Evolutionary conservation across 2,888 invertebrate species (phyloP), one percentile per base, ranked within the genome.

Genomic region (Yponomeuta plumbellus): DNA sequence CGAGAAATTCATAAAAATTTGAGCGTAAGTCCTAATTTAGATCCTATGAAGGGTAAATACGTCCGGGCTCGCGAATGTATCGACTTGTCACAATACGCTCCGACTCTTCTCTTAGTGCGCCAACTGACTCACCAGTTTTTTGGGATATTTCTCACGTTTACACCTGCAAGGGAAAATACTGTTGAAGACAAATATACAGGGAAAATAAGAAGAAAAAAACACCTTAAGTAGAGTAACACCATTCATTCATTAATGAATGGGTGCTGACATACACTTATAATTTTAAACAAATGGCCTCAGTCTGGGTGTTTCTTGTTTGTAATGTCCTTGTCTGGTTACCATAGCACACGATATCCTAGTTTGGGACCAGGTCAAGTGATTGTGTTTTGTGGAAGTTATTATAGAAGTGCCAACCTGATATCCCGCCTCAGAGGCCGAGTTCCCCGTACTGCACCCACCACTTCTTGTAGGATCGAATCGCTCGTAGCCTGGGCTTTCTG

Each of bases 401-500:
- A 17, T 52, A 13, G 1, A 13, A 10, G 10, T 21, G 11, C 52
- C 11, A 40, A 44, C 63, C 84, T 83, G 79, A 79, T 80, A 5
- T 11, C 23, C 64, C 64, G 39, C 68, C 74, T 90, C 86, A 91
- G 66, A 90, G 85, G 13, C 89, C 89, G 1, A 97, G 95, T 81
- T 98, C 98, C n/a, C 98, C 99, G 84, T 96, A 99, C 80, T 97
- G 96, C 75, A 95, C 93, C 75, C 98, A 98, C 98, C 98, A 99
- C 81, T 96, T 96, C 86, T 97, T 97, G 83, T 97, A 98, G n/a
- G 95, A n/a, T n/a, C n/a, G n/a, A n/a, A n/a, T n/a, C n/a, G n/a
- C n/a, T n/a, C n/a, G n/a, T n/a, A n/a, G n/a, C n/a, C n/a, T n/a
- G n/a, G n/a, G n/a, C n/a, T n/a, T n/a, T n/a, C n/a, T n/a, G n/a